Evolutionary conservation across 1,140 invertebrate species (phyloP).

Genomic region (Drosophila ananassae): DNA sequence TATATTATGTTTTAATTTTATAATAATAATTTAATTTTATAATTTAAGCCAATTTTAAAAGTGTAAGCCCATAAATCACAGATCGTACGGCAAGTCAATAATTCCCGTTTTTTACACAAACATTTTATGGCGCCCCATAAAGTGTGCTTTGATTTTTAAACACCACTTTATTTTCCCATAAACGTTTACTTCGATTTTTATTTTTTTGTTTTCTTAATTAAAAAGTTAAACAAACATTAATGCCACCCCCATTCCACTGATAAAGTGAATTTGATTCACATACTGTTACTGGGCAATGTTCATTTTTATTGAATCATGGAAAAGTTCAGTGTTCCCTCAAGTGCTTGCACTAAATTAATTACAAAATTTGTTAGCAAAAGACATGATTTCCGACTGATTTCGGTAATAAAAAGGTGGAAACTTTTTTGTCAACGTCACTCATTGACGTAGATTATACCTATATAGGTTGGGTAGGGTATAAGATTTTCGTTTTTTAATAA

Average conservation of each 20-base stretch:
- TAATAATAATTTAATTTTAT: too few species aligned
- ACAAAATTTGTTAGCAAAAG: slow-evolving; percentile 50
- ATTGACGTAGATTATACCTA: slow-evolving; percentile 14
- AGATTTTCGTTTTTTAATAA: slow-evolving; percentile 37
- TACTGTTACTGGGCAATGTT: slow-evolving; percentile 12
- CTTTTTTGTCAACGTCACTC: slow-evolving; percentile 57
- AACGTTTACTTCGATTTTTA: not conserved
- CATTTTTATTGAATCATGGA: slow-evolving; percentile 29
- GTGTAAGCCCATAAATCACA: too few species aligned
- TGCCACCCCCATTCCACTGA: not conserved
- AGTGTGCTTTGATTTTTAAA: slow-evolving; percentile 53
- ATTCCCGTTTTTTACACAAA: not conserved
- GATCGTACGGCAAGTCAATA: not conserved
- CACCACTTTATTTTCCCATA: not conserved
- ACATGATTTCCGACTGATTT: slow-evolving; percentile 30
- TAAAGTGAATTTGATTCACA: slow-evolving; percentile 15
- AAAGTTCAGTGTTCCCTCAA: slow-evolving; percentile 42
- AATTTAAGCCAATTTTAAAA: too few species aligned
- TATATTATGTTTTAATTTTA: too few species aligned
- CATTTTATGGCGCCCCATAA: slow-evolving; percentile 50
- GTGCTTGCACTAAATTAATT: slow-evolving; percentile 62
- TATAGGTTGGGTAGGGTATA: not conserved
- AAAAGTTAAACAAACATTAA: not conserved
- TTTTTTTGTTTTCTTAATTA: slow-evolving; percentile 5
- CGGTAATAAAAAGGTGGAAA: slow-evolving; percentile 62